Evolutionary conservation across 2,113 vertebrate genomes (phyloP), one percentile per base, ranked within the genome.

Genomic region (Oncorhynchus gorbuscha): DNA sequence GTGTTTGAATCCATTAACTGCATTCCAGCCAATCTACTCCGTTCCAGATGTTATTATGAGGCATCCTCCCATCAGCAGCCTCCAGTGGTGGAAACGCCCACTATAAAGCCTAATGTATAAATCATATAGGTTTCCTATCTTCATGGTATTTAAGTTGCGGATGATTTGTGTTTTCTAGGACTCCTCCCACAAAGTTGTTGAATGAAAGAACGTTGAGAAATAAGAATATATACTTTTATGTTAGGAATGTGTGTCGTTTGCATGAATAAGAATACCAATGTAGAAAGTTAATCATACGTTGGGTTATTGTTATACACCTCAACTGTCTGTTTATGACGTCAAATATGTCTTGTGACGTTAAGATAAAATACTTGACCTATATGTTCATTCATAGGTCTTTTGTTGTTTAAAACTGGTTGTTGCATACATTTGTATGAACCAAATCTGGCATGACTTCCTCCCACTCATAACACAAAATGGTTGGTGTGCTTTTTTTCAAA

Each of bases 171-270:
- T 55, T 51, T 62, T 22, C 61, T 16, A 12, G 18, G 7, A 72
- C 22, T 26, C 22, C 3, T 55, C n/a, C 5, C 14, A 20, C 45
- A 51, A 49, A 55, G 4, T 26, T 55, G 24, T 32, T 72, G 49
- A 22, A 72, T 72, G 67, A 62, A 73, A 32, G 8, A 69, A 16
- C 4, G 11, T 58, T 22, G 4, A 7, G 48, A 24, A n/a, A 14
- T 6, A 2, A 24, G 18, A 45, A 3, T 70, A n/a, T 20, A 4
- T 24, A 3, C 9, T 45, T 45, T 12, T 45, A 45, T 45, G 64
- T 67, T 67, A 24, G 35, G 79, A 76, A 22, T 32, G 39, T 75
- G 9, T 79, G 66, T 55, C 45, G 79, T 6, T 66, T 85, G 85
- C 79, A 83, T 82, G 83, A 75, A 66, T 81, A 35, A 8, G 26